Conservation (phyloP, 2,888 invertebrate genomes). For the Aleiodes leptofemur region DNA sequence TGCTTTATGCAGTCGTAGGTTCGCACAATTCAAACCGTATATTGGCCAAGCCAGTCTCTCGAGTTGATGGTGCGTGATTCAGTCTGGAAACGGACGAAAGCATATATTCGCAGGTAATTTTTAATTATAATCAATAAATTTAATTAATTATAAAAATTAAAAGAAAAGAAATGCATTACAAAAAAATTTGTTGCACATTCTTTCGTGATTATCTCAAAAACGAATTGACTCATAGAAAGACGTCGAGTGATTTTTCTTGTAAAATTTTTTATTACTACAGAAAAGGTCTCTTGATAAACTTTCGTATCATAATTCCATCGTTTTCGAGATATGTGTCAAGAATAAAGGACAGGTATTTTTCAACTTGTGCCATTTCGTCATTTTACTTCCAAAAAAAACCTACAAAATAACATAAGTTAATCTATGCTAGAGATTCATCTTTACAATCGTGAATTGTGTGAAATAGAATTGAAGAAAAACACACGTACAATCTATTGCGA, state of each 20-base stretch:
- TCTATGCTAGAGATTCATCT: too few relatives aligned
- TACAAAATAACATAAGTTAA: too few relatives aligned
- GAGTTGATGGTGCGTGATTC: conserved; percentile 42
- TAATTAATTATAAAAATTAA: not conserved
- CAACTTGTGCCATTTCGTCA: too few relatives aligned
- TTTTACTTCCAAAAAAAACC: too few relatives aligned
- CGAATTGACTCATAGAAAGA: not conserved
- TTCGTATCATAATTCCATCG: too few relatives aligned
- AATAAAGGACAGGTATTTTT: too few relatives aligned
- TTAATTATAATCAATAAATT: not conserved
- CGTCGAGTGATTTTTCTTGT: not conserved
- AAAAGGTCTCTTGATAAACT: too few relatives aligned
- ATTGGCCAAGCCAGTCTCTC: conserved; percentile 7
- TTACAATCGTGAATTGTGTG: too few relatives aligned
- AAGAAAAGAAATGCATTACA: not conserved
- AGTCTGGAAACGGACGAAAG: conserved; percentile 43
- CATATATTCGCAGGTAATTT: conserved; percentile 42
- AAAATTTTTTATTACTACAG: too few relatives aligned
- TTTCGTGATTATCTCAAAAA: not conserved
- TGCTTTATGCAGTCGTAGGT: conserved; percentile 32
- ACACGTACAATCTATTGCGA: too few relatives aligned
- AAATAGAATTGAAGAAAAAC: too few relatives aligned
- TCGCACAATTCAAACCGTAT: conserved; percentile 14
- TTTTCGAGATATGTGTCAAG: too few relatives aligned
- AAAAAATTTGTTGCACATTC: not conserved